Evolutionary conservation across 2,888 invertebrate species (phyloP), one percentile per base, ranked within the genome.

Genomic region (Agrochola lychnidis): DNA sequence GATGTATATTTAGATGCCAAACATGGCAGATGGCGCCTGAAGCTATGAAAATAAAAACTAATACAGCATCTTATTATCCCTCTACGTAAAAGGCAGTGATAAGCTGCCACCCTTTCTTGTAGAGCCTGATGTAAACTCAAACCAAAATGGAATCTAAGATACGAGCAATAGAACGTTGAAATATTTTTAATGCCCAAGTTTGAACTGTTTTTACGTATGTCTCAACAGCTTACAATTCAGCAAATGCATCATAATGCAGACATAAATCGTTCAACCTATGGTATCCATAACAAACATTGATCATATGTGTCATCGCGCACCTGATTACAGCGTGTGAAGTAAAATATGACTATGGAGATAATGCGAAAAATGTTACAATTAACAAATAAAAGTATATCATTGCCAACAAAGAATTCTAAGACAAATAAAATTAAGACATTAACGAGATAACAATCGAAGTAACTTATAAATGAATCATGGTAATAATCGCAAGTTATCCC

Each of bases 391-490:
- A 77, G 72, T 83, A 70, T 78, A 79, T 78, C 84, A 73, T 73
- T 78, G 66, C 62, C 69, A 82, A 83, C 76, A 85, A 87, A 87
- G 79, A 89, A 86, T 85, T 85, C 77, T 78, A 83, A 73, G 63
- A 75, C 53, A 71, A 81, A 84, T 84, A 74, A 84, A 89, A 89
- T 89, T 82, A 89, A 89, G 89, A 84, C 83, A 88, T 89, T 88
- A 87, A 81, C 67, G 14, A 79, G 85, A 88, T 87, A 80, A 87
- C 75, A 76, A 85, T 84, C 81, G 57, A 76, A 78, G 69, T 83
- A 72, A 69, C 72, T 70, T 67, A 71, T 70, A 71, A 76, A 80
- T 89, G 83, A 89, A 84, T 89, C 85, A 85, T 64, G 64, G 45
- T 64, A 62, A 78, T 70, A 53, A 79, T 76, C n/a, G 67, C 81